Percentiles rank a stretch among this genome's conserved stretches.
Evolutionary conservation across 2,888 invertebrate species (phyloP).

Genomic region (Drosophila lacicola): DNA sequence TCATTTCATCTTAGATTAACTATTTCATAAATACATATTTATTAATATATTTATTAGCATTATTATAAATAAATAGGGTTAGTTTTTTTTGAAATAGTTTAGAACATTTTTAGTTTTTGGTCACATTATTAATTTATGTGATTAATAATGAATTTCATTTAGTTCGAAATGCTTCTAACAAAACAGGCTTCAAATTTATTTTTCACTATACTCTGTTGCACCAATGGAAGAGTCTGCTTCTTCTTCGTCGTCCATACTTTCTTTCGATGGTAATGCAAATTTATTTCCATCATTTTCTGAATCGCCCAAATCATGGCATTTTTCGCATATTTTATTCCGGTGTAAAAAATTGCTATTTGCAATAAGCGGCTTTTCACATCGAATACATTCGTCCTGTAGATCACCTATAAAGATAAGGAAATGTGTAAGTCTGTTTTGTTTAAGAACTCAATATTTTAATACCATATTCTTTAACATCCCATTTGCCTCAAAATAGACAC

Average conservation of each 20-base stretch:
- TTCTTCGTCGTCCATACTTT: slow-evolving; percentile 82
- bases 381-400: slow-evolving; percentile 87
- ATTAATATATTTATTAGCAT: too few relatives aligned
- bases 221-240: slow-evolving; percentile 82
- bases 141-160: too few relatives aligned
- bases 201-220: slow-evolving; percentile 80
- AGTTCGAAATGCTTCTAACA: too few relatives aligned
- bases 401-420: slow-evolving; percentile 85
- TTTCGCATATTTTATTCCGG: slow-evolving; percentile 82
- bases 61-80: too few relatives aligned
- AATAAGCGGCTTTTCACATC: slow-evolving; percentile 87
- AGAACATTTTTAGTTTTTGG: too few relatives aligned
- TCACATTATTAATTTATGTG: too few relatives aligned
- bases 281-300: slow-evolving; percentile 66
- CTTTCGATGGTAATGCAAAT: slow-evolving; percentile 78
- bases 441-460: too few relatives aligned
- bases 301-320: slow-evolving; percentile 78
- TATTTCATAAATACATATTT: too few relatives aligned
- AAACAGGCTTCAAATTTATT: slow-evolving; percentile 35
- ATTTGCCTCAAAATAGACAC: neutral
- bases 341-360: slow-evolving; percentile 79
- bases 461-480: neutral
- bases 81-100: too few relatives aligned
- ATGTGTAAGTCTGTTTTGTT: neutral
- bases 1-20: too few relatives aligned